Evolutionary conservation across 2,888 invertebrate species (phyloP).

Genomic region (Caenorhabditis becei): DNA sequence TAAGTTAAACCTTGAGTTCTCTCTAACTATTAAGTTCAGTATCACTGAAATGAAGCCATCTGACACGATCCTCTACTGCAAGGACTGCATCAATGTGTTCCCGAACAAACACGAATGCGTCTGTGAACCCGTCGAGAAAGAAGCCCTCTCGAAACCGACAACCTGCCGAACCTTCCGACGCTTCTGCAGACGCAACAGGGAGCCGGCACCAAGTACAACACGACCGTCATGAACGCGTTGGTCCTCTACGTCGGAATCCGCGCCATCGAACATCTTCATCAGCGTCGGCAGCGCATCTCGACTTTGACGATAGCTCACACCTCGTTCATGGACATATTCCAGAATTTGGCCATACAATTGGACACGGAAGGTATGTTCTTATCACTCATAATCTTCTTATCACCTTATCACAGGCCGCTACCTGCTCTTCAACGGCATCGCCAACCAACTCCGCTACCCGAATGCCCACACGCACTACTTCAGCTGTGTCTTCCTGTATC

Average conservation of each 20-base stretch:
- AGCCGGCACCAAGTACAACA: conserved; percentile 94
- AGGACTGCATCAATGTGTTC: conserved; percentile 69
- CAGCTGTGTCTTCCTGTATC: conserved; percentile 95
- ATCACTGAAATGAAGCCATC: conserved; percentile 82
- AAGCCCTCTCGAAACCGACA: conserved; percentile 77
- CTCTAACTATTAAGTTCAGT: too few species aligned
- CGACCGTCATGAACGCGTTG: conserved; percentile 95
- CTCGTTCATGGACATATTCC: conserved; percentile 99
- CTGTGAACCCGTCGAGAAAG: conserved; percentile 59
- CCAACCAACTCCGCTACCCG: conserved; percentile 98
- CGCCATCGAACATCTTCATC: conserved; percentile 92
- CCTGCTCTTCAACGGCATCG: conserved; percentile 98
- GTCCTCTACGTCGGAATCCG: conserved; percentile 92
- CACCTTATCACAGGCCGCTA: conserved; percentile 84
- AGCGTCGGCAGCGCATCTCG: conserved; percentile 93
- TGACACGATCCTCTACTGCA: conserved; percentile 66
- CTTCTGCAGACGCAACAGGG: conserved; percentile 82
- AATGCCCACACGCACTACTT: conserved; percentile 99
- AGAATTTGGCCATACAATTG: conserved; percentile 96
- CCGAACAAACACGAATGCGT: conserved; percentile 69
- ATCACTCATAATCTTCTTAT: not conserved
- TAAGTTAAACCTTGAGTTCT: too few species aligned
- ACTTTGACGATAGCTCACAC: conserved; percentile 99
- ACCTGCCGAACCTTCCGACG: conserved; percentile 83
- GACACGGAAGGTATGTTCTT: conserved; percentile 91